phyloP scores from a whole-genome alignment of 2,888 invertebrate species.

The Orthosia gothica region DNA sequence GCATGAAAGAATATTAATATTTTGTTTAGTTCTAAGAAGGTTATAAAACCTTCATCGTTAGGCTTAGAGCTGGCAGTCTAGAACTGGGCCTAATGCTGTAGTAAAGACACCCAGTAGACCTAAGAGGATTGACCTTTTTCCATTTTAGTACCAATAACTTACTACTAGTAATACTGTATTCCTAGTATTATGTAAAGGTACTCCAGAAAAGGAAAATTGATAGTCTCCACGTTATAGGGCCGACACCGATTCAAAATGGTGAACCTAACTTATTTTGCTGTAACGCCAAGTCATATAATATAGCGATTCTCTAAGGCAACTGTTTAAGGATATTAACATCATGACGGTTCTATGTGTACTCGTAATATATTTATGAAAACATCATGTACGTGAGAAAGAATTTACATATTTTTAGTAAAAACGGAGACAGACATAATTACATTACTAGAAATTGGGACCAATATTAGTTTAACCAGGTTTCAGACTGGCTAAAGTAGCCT shows the following conservation, averaged over 20 bases:
- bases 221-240: neutral
- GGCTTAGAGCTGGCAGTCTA: neutral
- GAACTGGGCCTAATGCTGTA: conserved; percentile 6
- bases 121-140: conserved; percentile 22
- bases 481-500: too few species aligned
- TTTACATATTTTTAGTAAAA: too few species aligned
- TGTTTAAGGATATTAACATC: too few species aligned
- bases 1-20: neutral
- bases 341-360: too few species aligned
- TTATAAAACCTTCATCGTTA: neutral
- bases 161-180: neutral
- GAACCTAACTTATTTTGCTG: neutral
- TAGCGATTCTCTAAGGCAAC: too few species aligned
- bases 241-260: neutral
- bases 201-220: conserved; percentile 1
- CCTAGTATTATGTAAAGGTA: conserved; percentile 1
- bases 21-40: neutral
- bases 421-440: too few species aligned
- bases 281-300: neutral
- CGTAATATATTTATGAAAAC: too few species aligned
- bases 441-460: too few species aligned
- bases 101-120: conserved; percentile 15
- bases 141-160: conserved; percentile 15
- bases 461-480: too few species aligned
- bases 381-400: too few species aligned